Evolutionary conservation across 2,113 vertebrate species (phyloP), one percentile per base, ranked within the genome.

Genomic region (Zosterops lateralis): DNA sequence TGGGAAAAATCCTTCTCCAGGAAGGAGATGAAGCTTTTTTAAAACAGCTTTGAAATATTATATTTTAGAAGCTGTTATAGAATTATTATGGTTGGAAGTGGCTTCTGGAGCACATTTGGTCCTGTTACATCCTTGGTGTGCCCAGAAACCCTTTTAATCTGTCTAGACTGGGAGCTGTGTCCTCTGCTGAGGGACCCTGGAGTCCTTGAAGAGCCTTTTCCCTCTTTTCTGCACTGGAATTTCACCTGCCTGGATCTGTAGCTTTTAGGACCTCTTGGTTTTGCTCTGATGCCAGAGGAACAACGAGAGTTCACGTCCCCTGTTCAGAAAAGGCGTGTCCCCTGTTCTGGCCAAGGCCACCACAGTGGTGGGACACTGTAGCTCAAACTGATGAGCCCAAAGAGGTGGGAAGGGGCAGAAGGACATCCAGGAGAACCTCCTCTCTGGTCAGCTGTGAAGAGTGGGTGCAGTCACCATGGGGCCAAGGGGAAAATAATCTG

Each of bases 331-430:
- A 57, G 32, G 25, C 14, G 5, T 4, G n/a, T 75, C 28, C 28
- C 50, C 26, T 51, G 50, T 17, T 51, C 31, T 21, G 32, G 54
- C 54, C 14, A n/a, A 26, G 72, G 40, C 42, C 36, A 34, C 57
- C 12, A 7, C 0, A 0, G 10, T 15, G 20, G 17, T 13, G 6
- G 14, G 56, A 12, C 0, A 0, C 38, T 44, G 47, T 7, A 15
- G 17, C 50, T 56, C 61, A 51, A 47, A 38, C 10, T 11, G 51
- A 5, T 65, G 72, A 61, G n/a, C 42, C 36, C 53, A 40, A 47
- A 51, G n/a, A 42, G 7, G 12, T 82, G 26, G 24, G n/a, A 72
- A 64, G 7, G 53, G 20, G 18, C 10, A 44, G 28, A 32, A 58
- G 7, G 28, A 12, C 17, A 24, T 28, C 40, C 50, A 29, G n/a